Evolutionary conservation across 2,113 vertebrate species (phyloP).

Genomic region (Galbula dea): DNA sequence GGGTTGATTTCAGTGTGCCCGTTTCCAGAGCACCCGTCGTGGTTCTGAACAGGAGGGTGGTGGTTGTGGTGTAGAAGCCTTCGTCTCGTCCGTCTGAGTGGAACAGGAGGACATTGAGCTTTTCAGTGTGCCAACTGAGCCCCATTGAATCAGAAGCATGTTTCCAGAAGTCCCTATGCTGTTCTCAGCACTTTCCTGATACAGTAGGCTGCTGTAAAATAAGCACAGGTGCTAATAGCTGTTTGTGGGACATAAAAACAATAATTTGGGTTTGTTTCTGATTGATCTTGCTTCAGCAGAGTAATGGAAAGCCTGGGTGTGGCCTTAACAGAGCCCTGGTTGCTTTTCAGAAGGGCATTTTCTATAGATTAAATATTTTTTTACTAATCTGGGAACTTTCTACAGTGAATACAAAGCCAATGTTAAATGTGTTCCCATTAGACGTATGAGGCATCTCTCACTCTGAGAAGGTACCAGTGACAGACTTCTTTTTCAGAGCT

Average conservation of each 20-base stretch:
- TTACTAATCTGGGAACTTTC: conserved; percentile 65
- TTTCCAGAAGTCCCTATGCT: conserved; percentile 30
- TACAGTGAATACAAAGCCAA: conserved; percentile 42
- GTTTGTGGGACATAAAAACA: conserved; percentile 44
- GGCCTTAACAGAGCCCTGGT: conserved; percentile 71
- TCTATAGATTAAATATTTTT: conserved; percentile 73
- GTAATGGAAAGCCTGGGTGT: conserved; percentile 52
- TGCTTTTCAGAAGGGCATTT: conserved; percentile 72
- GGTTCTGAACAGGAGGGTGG: not conserved
- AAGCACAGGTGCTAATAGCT: conserved; percentile 61
- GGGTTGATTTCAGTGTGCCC: not conserved
- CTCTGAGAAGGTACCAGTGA: conserved; percentile 20
- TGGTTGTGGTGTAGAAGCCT: not conserved
- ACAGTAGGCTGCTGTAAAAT: conserved; percentile 42
- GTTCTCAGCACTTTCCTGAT: conserved; percentile 31
- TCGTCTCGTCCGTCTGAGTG: not conserved
- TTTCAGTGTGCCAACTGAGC: conserved; percentile 67
- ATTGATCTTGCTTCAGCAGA: conserved; percentile 46
- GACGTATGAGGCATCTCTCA: not conserved
- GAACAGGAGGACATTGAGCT: not conserved
- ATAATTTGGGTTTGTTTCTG: conserved; percentile 30
- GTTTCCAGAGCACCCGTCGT: not conserved
- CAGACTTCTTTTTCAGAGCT: conserved; percentile 4
- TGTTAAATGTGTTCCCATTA: conserved; percentile 34
- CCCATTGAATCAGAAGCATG: conserved; percentile 15